Evolutionary conservation across 2,888 invertebrate species (phyloP), one percentile per base, ranked within the genome.

Genomic region (Parelbella ahira): DNA sequence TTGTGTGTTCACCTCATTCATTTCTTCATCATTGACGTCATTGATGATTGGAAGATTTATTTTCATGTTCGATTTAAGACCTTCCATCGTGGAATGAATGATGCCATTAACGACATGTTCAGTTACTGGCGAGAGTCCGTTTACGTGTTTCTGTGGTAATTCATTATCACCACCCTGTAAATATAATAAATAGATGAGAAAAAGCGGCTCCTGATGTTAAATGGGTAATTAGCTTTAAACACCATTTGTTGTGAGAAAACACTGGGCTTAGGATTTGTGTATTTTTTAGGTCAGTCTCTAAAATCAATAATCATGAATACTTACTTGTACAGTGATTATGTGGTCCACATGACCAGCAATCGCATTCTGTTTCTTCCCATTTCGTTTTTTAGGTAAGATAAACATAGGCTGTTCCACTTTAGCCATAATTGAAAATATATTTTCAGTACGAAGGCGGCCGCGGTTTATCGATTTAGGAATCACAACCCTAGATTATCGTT

Each of bases 261-360:
- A n/a, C n/a, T n/a, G n/a, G n/a, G n/a, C n/a, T n/a, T n/a, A n/a
- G n/a, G n/a, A n/a, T n/a, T n/a, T n/a, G n/a, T n/a, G n/a, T n/a
- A n/a, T n/a, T n/a, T n/a, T n/a, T n/a, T n/a, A n/a, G n/a, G n/a
- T n/a, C n/a, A n/a, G n/a, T n/a, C n/a, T n/a, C n/a, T n/a, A n/a
- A n/a, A n/a, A n/a, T n/a, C n/a, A n/a, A n/a, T n/a, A n/a, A n/a
- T n/a, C n/a, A n/a, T n/a, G n/a, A n/a, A n/a, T n/a, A n/a, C n/a
- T n/a, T 23, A 90, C 90, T 83, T 91, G 90, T 27, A 90, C 88
- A 49, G 87, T 86, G 50, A 91, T 90, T 45, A 91, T 90, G 58
- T 90, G 91, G 57, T 91, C 91, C 37, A 90, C 90, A 78, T 91
- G 90, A 58, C 89, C 88, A 47, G 80, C 72, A 51, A 80, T 78